These are phyloP conservation scores for Sebastolobus altivelis DNA, from an alignment of 2,797 vertebrate species.

Conservation along the genomic window DNA sequence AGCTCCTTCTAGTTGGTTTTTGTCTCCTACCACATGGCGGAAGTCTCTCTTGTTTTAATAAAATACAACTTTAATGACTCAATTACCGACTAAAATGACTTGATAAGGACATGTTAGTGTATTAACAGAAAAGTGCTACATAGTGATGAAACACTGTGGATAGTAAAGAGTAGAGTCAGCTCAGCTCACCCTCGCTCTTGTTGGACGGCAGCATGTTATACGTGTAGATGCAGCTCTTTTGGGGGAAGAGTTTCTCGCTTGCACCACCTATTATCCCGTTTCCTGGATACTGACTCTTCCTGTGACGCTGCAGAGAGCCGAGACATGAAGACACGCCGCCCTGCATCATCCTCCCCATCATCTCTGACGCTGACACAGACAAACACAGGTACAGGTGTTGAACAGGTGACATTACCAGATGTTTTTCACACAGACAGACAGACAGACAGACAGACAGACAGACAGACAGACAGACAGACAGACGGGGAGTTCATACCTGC, in stretches of 20 bases:
- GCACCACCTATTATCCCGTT: conserved; percentile 40
- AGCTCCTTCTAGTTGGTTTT: not conserved
- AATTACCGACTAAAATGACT: not conserved
- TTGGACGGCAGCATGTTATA: conserved; percentile 82
- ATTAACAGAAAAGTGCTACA: not conserved
- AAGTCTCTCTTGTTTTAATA: too few species aligned
- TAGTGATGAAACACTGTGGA: not conserved
- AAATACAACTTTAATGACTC: too few species aligned
- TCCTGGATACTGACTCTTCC: conserved; percentile 78
- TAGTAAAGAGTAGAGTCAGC: not conserved
- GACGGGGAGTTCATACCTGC: conserved; percentile 78
- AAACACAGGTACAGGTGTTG: not conserved
- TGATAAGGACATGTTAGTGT: not conserved
- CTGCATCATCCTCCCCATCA: conserved; percentile 60
- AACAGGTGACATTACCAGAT: too few species aligned
- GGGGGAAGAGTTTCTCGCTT: conserved; percentile 77
- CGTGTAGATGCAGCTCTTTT: conserved; percentile 85
- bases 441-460: too few species aligned
- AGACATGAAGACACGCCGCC: conserved; percentile 41
- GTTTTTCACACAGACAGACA: not conserved
- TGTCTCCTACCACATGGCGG: not conserved
- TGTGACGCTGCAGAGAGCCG: conserved; percentile 72
- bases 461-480: not conserved
- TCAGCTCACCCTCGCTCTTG: conserved; percentile 87
- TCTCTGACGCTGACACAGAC: conserved; percentile 81